Base-by-base conservation (phyloP, 2,113 vertebrate genomes). In the Rhinolophus ferrumequinum region DNA sequence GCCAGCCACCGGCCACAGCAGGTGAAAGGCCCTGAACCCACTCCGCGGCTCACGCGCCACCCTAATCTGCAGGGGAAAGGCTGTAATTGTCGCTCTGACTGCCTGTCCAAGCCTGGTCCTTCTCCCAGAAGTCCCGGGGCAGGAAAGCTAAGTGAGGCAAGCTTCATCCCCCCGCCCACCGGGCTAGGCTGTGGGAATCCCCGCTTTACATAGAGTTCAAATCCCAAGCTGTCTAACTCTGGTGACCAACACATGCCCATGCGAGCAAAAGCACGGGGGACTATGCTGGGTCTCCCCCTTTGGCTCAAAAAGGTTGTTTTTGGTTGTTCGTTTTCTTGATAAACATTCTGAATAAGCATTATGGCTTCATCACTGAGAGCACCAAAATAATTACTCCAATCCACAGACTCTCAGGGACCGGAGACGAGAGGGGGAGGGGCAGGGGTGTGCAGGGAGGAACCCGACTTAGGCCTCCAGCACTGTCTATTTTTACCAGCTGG, bases 201-300 rank as follows among this genome's bases (percentile, higher is more conserved):
- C 16, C 13, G 19, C 7, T 8, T 7, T 2, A 41, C 5, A 24
- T 1, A 47, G 2, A 4, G 35, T 12, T 62, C 0, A 4, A 44
- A 50, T 22, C 70, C 66, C 77, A n/a, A 35, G 44, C 87, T 56
- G 58, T 19, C 44, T 2, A 4, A 18, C 44, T 60, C 41, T 69
- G 88, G 54, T 79, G 52, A 19, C 19, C 15, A 26, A 52, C 21
- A 44, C 50, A 10, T 2, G 11, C 4, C 24, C 47, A 24, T 8
- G 9, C 18, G 38, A 94, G 38, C 15, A 10, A 58, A 70, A 93
- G 60, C 62, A n/a, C 9, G 19, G 62, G 28, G 22, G 66, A 33
- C 10, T 9, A 28, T 2, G 33, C 35, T 50, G 80, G 47, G 12
- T 12, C n/a, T 41, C 58, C 38, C 3, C 19, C 66, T 73, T 47